phyloP scores from a whole-genome alignment of 2,888 invertebrate species.

The Oxystoma pomonae region DNA sequence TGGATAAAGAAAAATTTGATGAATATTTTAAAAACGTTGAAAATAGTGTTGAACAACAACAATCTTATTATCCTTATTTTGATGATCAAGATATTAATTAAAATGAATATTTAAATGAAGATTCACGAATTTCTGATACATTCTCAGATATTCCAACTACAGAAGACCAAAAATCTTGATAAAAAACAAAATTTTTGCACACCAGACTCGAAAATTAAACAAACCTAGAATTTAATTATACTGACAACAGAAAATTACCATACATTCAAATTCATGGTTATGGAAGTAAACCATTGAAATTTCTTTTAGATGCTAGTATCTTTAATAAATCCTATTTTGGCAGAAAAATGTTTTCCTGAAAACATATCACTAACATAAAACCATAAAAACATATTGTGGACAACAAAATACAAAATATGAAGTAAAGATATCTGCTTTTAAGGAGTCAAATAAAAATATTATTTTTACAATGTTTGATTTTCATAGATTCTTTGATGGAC shows the following conservation, averaged over 20 bases:
- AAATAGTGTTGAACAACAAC: neutral
- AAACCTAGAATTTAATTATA: slow-evolving; percentile 6
- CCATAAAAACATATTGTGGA: slow-evolving; percentile 2
- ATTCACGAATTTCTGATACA: neutral
- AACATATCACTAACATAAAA: slow-evolving; percentile 6
- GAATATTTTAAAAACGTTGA: neutral
- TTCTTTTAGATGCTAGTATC: slow-evolving; percentile 6
- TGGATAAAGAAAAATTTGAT: neutral
- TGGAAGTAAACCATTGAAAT: slow-evolving; percentile 3
- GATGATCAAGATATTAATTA: neutral
- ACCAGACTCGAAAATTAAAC: neutral
- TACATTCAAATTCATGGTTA: slow-evolving; percentile 1
- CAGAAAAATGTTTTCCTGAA: slow-evolving; percentile 8
- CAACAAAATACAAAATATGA: slow-evolving; percentile 5
- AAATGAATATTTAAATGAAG: neutral
- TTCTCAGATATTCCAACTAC: neutral
- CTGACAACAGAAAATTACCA: slow-evolving; percentile 6
- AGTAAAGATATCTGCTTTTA: neutral
- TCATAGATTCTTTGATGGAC: slow-evolving; percentile 22
- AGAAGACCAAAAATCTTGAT: neutral
- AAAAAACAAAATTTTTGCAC: neutral
- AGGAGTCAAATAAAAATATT: slow-evolving; percentile 8
- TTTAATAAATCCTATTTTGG: slow-evolving; percentile 6
- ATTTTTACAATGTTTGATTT: slow-evolving; percentile 16
- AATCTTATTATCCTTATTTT: neutral